phyloP scores from a whole-genome alignment of 2,797 vertebrate species.

The Muscicapa comitata region DNA sequence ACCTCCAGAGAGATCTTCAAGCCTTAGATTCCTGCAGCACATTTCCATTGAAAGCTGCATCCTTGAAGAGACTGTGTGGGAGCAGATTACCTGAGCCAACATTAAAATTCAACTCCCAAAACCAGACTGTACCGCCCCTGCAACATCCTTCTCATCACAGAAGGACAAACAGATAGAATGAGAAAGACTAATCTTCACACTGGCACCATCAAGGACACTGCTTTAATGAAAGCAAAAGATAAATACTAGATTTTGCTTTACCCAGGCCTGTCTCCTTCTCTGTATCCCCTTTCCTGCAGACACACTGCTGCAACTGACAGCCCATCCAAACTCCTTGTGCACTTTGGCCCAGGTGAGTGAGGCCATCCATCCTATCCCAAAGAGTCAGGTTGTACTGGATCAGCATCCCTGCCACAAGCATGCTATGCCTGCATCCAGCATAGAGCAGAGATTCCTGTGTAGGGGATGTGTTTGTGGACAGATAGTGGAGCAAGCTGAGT shows the following conservation, averaged over 20 bases:
- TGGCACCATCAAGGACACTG: not conserved
- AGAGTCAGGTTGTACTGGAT: not conserved
- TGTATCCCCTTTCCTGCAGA: not conserved
- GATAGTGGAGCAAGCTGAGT: not conserved
- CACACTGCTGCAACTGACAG: not conserved
- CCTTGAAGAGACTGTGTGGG: not conserved
- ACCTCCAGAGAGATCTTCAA: not conserved
- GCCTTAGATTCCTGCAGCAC: not conserved
- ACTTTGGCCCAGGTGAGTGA: not conserved
- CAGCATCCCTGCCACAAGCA: not conserved
- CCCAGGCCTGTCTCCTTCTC: not conserved
- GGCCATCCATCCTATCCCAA: not conserved
- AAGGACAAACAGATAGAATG: not conserved
- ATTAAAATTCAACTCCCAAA: not conserved
- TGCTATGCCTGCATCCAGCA: not conserved
- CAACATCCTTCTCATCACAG: not conserved
- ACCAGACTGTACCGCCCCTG: not conserved
- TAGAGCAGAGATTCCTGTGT: not conserved
- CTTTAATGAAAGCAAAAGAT: not conserved
- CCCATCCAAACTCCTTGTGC: too few species aligned
- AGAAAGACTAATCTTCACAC: not conserved
- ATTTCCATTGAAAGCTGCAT: not conserved
- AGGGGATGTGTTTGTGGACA: fast-evolving
- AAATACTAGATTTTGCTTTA: not conserved
- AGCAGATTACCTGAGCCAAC: not conserved